A percentile compares a stretch with the other conserved stretches of the same genome.
These are phyloP conservation scores for Clarias fuscus DNA, from an alignment of 2,797 vertebrate genomes.

Conservation along the genomic window DNA sequence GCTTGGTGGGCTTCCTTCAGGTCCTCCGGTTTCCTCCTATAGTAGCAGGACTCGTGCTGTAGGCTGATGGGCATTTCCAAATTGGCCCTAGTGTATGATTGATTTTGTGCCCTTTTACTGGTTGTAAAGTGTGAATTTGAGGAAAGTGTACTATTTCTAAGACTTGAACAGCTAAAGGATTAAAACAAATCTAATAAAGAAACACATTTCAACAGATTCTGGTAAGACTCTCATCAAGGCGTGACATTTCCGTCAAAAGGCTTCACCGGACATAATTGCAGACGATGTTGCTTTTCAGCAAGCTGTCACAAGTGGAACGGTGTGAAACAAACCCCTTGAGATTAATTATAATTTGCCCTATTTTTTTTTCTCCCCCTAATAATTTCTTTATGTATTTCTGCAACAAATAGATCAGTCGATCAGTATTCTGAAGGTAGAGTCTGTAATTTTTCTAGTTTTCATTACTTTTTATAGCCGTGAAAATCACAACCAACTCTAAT, in stretches of 20 bases:
- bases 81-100: too few relatives aligned
- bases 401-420: neutral
- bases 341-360: neutral
- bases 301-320: neutral
- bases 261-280: neutral
- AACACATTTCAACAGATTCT: neutral
- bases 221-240: neutral
- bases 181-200: neutral
- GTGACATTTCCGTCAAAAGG: neutral
- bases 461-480: too few relatives aligned
- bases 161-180: neutral
- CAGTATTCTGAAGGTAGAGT: neutral
- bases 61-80: too few relatives aligned
- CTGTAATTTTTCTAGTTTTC: too few relatives aligned
- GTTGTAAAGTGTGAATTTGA: neutral
- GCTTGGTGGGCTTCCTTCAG: too few relatives aligned
- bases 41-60: too few relatives aligned
- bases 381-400: neutral
- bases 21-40: too few relatives aligned
- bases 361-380: neutral
- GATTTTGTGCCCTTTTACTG: neutral
- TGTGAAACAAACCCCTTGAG: neutral
- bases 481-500: too few relatives aligned
- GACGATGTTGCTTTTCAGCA: neutral
- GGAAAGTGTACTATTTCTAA: neutral